Base-by-base conservation (phyloP, 2,797 vertebrate species). In the Sebastiscus tertius region DNA sequence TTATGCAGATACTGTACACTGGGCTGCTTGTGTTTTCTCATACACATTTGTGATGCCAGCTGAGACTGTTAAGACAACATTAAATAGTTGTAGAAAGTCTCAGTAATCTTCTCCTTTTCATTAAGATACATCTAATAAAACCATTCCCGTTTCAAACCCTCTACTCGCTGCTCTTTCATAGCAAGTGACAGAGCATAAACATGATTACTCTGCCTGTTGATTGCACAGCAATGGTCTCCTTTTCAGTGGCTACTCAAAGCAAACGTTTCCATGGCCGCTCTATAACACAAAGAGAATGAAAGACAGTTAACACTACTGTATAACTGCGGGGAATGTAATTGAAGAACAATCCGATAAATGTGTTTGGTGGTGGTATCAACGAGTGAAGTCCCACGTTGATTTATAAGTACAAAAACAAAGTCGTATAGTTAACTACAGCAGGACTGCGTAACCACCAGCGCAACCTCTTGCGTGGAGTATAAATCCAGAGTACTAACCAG, bases 191-290 rank as follows among this genome's bases (percentile, higher is more conserved):
- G 2, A 52, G 63, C 42, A 72, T 61, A 10, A 79, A 65, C 63
- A 54, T 42, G 54, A 78, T 75, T 72, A 67, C 46, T 52, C 67
- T 5, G 4, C 34, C 29, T 72, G 67, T 26, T 75, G 61, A 79
- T 70, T 56, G 31, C 63, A 70, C 5, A 1, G 29, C 29, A 11
- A 11, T 18, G 42, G 34, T 64, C 58, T 64, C 3, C 20, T 60
- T 75, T 78, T 63, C 65, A 59, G 11, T 16, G 26, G 26, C 33
- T 31, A 26, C 26, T 64, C 12, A 22, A 26, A 12, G 65, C 3
- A 62, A 61, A 64, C 0, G 6, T 61, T 69, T 77, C 29, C 56
- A 54, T 26, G 4, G 6, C 6, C 2, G 9, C 24, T 31, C 12
- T 16, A 22, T 6, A 22, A 27, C 16, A 64, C 12, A 65, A 64